These are phyloP conservation scores for Clamator glandarius DNA, from an alignment of 2,797 vertebrate genomes.

Conservation along the genomic window DNA sequence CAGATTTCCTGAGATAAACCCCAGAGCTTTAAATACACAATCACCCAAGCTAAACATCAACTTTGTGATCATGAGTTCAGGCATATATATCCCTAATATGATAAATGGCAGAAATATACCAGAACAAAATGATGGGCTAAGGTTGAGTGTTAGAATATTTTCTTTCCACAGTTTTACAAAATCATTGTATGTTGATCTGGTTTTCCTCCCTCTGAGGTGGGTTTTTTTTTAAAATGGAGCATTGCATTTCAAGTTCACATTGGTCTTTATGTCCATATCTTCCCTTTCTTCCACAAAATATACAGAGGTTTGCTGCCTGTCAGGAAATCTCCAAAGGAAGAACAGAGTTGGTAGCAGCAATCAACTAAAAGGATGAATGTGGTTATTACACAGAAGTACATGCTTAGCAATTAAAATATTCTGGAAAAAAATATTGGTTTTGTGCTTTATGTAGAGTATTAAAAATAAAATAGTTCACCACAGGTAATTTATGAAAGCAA, in stretches of 20 bases:
- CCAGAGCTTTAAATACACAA: neutral
- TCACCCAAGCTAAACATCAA: neutral
- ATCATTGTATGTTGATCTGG: neutral
- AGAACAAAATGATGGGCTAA: neutral
- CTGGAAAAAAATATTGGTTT: conserved; percentile 17
- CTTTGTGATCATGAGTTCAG: neutral
- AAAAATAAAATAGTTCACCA: conserved; percentile 59
- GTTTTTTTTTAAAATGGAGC: neutral
- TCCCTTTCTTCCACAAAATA: conserved; percentile 34
- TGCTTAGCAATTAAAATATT: conserved; percentile 40
- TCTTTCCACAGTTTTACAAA: neutral
- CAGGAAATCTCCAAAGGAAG: conserved; percentile 56
- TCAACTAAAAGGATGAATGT: neutral
- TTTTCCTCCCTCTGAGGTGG: neutral
- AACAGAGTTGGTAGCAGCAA: neutral
- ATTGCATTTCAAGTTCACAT: neutral
- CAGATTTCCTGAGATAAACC: neutral
- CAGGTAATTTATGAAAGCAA: conserved; percentile 63
- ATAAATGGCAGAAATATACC: neutral
- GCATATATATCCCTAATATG: neutral
- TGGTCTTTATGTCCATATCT: neutral
- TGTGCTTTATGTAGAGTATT: conserved; percentile 49
- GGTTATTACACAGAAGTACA: conserved; percentile 4
- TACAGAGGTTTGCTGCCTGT: neutral
- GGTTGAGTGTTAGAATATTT: neutral